Evolutionary conservation across 2,888 invertebrate genomes (phyloP).

Genomic region (Mesochorus sp.): DNA sequence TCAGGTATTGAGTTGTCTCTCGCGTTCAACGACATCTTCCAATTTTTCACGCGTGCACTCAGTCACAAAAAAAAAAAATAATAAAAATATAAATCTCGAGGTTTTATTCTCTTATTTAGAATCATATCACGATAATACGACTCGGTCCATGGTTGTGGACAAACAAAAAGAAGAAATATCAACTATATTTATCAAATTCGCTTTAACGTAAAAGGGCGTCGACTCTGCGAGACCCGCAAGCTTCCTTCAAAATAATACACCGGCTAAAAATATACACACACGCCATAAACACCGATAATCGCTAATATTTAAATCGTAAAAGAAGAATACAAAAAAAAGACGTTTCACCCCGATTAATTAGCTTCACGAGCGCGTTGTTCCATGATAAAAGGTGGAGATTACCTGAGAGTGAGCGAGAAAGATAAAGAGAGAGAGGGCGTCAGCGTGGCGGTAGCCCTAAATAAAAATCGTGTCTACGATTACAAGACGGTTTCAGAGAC

Average conservation of each 20-base stretch:
- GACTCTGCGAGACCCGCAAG: conserved; percentile 22
- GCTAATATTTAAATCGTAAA: no score
- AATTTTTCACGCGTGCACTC: no score
- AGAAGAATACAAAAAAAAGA: neutral
- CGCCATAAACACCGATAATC: neutral
- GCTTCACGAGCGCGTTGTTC: neutral
- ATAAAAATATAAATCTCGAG: no score
- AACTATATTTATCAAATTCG: neutral
- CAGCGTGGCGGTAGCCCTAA: no score
- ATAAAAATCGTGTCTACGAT: no score
- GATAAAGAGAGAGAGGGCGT: neutral
- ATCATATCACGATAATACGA: no score
- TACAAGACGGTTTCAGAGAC: no score
- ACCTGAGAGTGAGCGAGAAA: conserved; percentile 18
- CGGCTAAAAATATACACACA: conserved; percentile 11
- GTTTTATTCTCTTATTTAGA: no score
- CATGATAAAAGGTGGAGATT: conserved; percentile 21
- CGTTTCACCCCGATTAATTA: neutral
- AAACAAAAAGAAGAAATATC: neutral
- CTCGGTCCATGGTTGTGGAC: no score
- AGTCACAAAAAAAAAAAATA: no score
- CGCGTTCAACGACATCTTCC: no score
- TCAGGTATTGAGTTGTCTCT: no score
- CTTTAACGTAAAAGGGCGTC: conserved; percentile 46
- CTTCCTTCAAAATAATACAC: neutral